Percentiles rank a stretch among this genome's conserved stretches.
Evolutionary conservation across 23 tunicate genomes (phyloP).

Genomic region (Ciona savignyi): DNA sequence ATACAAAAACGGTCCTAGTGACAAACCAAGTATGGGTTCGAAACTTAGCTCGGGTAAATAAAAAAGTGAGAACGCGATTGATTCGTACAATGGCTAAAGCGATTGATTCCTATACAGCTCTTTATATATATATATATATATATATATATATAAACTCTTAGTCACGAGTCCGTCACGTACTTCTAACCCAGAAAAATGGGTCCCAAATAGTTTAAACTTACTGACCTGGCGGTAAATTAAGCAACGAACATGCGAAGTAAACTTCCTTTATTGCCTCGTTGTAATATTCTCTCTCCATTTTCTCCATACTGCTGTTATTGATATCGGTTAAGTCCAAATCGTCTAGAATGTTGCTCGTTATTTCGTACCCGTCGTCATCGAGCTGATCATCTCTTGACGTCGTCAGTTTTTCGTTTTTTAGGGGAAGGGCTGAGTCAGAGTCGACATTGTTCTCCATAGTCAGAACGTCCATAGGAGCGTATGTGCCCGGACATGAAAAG

Average conservation of each 20-base stretch:
- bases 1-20: too few species aligned
- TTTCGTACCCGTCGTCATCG: not conserved
- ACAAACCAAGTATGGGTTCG: too few species aligned
- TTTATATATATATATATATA: too few species aligned
- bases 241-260: slow-evolving; percentile 48
- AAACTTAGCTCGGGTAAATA: too few species aligned
- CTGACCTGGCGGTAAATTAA: slow-evolving; percentile 43
- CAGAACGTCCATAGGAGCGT: not conserved
- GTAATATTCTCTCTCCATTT: slow-evolving; percentile 52
- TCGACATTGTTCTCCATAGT: not conserved
- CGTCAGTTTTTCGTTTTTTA: not conserved
- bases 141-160: too few species aligned
- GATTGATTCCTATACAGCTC: too few species aligned
- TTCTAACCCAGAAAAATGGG: too few species aligned
- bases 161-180: too few species aligned
- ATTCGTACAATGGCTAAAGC: too few species aligned
- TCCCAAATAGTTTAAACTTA: too few species aligned
- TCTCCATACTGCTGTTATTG: slow-evolving; percentile 66
- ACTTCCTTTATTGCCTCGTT: slow-evolving; percentile 79
- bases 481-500: not conserved
- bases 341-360: slow-evolving; percentile 17
- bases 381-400: too few species aligned
- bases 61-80: too few species aligned
- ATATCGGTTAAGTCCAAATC: slow-evolving; percentile 43
- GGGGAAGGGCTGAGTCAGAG: not conserved